Evolutionary conservation across 2,797 vertebrate genomes (phyloP).

Genomic region (Thalassophryne amazonica): DNA sequence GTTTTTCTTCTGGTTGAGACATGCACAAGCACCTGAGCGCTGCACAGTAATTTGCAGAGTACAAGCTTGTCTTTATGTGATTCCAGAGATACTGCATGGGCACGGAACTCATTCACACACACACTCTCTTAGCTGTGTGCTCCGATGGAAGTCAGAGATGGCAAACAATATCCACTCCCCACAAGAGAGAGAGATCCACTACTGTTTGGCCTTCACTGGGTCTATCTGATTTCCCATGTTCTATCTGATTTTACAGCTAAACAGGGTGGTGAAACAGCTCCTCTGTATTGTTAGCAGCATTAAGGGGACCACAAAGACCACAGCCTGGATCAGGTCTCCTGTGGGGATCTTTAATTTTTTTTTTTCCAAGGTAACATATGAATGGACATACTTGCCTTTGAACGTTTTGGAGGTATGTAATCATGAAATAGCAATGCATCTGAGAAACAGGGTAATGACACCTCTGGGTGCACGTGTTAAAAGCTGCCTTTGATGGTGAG

Average conservation of each 20-base stretch:
- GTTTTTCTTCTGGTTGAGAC: slow-evolving; percentile 82
- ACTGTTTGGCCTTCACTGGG: slow-evolving; percentile 55
- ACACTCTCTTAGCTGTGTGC: slow-evolving; percentile 63
- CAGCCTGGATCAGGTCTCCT: slow-evolving; percentile 32
- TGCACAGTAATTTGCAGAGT: slow-evolving; percentile 76
- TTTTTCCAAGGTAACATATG: slow-evolving; percentile 38
- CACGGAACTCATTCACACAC: slow-evolving; percentile 65
- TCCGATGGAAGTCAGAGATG: slow-evolving; percentile 70
- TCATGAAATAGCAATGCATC: slow-evolving; percentile 46
- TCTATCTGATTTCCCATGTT: slow-evolving; percentile 72
- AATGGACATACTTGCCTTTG: slow-evolving; percentile 51
- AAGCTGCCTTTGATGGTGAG: slow-evolving; percentile 60
- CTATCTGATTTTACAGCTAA: slow-evolving; percentile 74
- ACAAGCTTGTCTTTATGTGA: slow-evolving; percentile 79
- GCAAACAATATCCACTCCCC: slow-evolving; percentile 70
- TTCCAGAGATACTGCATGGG: slow-evolving; percentile 71
- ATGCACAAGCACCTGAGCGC: slow-evolving; percentile 78
- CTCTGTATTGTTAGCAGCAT: slow-evolving; percentile 55
- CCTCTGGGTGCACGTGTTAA: slow-evolving; percentile 46
- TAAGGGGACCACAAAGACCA: slow-evolving; percentile 41
- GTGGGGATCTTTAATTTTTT: slow-evolving; percentile 43
- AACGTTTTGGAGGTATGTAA: slow-evolving; percentile 60
- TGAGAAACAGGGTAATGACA: slow-evolving; percentile 48
- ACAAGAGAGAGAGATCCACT: slow-evolving; percentile 65
- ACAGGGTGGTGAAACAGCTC: slow-evolving; percentile 68